Base-by-base conservation (phyloP, 2,888 invertebrate species). In the Drosophila stalkeri region DNA sequence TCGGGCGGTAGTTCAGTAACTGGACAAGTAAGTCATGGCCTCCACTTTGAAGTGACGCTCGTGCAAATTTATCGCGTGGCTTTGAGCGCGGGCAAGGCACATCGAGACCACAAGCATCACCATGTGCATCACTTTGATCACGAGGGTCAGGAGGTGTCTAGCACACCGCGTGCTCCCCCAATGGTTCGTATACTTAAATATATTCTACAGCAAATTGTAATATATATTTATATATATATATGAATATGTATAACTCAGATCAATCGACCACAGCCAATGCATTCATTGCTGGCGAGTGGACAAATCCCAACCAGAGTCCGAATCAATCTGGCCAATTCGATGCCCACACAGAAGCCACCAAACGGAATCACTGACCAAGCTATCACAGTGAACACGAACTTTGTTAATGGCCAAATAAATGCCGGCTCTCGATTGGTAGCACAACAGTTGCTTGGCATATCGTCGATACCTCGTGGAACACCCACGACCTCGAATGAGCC, bases 21-120 rank as follows among this genome's bases (percentile, higher is more conserved):
- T 6, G 93, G 93, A 0, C 84, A 87, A 31, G 85, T 91, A 16
- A 91, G 90, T 23, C 82, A 91, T 37, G 92, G 93, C 23, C 86
- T 93, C 33, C 93, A 93, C 64, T 92, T 93, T 56, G 97, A 97
- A 93, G 91, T 97, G 67, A 97, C 97, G 2, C 95, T 97, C 94
- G 92, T 97, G 1, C 97, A 97, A 91, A 92, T 97, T 20, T 97
- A 97, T 93, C 95, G 95, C 69, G 96, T 97, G 0, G 97, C 97
- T 0, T 91, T 97, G 68, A 96, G 96, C 3, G 97, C 97, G 3
- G 97, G 97, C 0, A 97, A 97, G 92, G 97, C 97, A 0, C 97
- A 97, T 93, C 96, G 95, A 77, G 97, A 97, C 89, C 97, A 97
- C 93, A 97, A 97, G 90, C 97, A 97, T 90, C 97, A 97, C 91